phyloP scores from a whole-genome alignment of 2,888 invertebrate species.

The Coenonympha glycerion region DNA sequence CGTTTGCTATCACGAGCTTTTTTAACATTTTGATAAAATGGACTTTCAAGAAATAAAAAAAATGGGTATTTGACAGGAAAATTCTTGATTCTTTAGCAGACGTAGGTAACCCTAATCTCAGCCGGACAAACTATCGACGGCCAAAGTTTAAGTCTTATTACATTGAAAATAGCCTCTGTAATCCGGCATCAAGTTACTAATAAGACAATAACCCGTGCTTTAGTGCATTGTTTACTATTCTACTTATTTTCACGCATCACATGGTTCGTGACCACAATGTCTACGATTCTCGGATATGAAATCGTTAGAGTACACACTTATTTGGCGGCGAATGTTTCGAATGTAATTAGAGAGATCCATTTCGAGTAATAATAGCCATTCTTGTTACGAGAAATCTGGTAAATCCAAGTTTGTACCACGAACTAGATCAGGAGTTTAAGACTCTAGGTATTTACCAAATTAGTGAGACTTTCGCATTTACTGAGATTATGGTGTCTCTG shows the following conservation, averaged over 20 bases:
- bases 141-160: conserved; percentile 3
- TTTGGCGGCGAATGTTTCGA: conserved; percentile 1
- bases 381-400: neutral
- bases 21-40: too few species aligned
- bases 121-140: neutral
- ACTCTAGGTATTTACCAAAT: neutral
- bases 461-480: too few species aligned
- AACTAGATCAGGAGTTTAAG: neutral
- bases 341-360: conserved; percentile 6
- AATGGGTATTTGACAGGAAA: neutral
- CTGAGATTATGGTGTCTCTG: too few species aligned
- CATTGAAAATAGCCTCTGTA: neutral
- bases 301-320: conserved; percentile 1
- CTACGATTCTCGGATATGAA: conserved; percentile 8
- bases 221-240: conserved; percentile 22
- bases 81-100: neutral
- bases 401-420: neutral
- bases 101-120: conserved; percentile 1
- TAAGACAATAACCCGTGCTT: conserved; percentile 19
- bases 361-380: neutral
- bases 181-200: conserved; percentile 5
- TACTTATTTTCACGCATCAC: conserved; percentile 22
- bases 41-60: too few species aligned
- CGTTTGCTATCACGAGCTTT: too few species aligned
- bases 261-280: conserved; percentile 13